These are phyloP conservation scores for Rhadina sibilatrix DNA, from an alignment of 2,113 vertebrate genomes.

Conservation along the genomic window DNA sequence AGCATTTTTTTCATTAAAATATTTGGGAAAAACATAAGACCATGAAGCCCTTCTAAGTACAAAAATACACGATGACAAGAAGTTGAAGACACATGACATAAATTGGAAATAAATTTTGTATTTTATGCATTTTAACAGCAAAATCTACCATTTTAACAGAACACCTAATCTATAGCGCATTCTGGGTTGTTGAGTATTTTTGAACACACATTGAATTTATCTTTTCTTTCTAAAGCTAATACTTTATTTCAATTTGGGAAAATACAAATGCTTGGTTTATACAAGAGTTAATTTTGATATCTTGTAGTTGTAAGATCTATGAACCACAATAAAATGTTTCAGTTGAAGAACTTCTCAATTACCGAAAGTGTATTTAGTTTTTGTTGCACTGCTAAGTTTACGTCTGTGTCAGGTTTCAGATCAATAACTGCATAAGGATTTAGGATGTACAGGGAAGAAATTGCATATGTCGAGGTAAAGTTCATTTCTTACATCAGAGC, in stretches of 20 bases:
- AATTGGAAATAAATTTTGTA: neutral
- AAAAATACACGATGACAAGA: neutral
- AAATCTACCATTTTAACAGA: neutral
- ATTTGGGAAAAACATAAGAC: neutral
- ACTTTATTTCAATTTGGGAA: neutral
- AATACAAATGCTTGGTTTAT: neutral
- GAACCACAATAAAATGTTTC: neutral
- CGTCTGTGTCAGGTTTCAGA: neutral
- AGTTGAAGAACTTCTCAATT: neutral
- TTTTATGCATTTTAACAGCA: neutral
- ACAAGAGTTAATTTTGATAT: neutral
- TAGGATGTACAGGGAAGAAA: neutral
- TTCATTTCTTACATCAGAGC: neutral
- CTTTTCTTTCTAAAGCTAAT: neutral
- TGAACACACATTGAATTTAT: fast-evolving
- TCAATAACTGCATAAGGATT: neutral
- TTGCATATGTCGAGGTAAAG: neutral
- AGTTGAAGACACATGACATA: neutral
- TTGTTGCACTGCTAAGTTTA: neutral
- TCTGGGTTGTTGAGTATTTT: neutral
- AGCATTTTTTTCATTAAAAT: neutral
- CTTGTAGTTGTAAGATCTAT: neutral
- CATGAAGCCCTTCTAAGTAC: neutral
- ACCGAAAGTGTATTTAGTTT: neutral
- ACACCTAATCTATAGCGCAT: neutral